Evolutionary conservation across 2,113 vertebrate genomes (phyloP), one percentile per base, ranked within the genome.

Genomic region (Steatornis caripensis): DNA sequence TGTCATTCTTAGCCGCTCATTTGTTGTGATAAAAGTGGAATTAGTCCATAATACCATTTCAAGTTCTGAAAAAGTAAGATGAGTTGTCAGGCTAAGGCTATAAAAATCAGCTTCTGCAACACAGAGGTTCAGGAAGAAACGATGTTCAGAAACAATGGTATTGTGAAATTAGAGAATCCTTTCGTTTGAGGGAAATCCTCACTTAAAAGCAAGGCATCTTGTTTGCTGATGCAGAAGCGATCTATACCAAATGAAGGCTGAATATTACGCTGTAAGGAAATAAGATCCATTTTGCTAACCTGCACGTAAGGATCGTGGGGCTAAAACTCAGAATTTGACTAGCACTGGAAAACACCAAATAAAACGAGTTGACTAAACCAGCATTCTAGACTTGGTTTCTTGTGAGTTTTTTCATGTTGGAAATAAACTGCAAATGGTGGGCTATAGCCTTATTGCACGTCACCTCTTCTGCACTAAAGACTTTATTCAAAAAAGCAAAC

Each of bases 311-410:
- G 72, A 75, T 83, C 18, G 23, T 2, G 37, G 89, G 90, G 82
- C 54, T 62, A 68, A 85, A 91, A 93, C 51, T 10, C 65, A 90
- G 71, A 79, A 86, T 94, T 82, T 83, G 81, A 85, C 72, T 72
- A 48, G 87, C 71, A 78, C 39, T 89, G 82, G 75, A 96, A 96
- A 90, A 93, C 43, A 82, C 87, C 41, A 51, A 97, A 97, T 96
- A 95, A 97, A 97, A 32, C 70, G 85, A 94, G 53, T 57, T 94
- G 95, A 72, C 82, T 90, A n/a, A n/a, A n/a, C n/a, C n/a, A n/a
- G n/a, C n/a, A n/a, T 15, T 66, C 48, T 27, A 37, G 45, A 69
- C 55, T 57, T 48, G 7, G 12, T 30, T 57, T 65, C 69, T 76
- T 19, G 14, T 49, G 12, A 2, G 0, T 1, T 12, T 60, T n/a